phyloP scores from a whole-genome alignment of 2,113 vertebrate genomes.

The Catharus bicknelli region DNA sequence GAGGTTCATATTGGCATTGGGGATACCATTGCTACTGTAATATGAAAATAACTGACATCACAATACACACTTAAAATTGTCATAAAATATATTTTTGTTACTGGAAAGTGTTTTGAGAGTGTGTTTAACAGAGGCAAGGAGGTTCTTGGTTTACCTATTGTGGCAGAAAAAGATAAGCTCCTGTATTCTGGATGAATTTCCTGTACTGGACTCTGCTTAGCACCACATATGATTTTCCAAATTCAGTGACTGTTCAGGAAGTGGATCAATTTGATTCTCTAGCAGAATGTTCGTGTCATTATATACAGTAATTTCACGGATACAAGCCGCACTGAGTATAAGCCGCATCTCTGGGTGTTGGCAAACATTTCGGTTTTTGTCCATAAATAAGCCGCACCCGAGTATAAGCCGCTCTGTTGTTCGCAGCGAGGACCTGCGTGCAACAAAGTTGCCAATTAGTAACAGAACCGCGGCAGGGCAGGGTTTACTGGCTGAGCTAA shows the following conservation, averaged over 20 bases:
- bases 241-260: background rate
- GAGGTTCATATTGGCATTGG: background rate
- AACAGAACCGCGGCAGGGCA: too few species aligned
- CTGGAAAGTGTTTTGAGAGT: background rate
- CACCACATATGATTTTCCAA: background rate
- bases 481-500: too few species aligned
- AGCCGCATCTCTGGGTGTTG: too few species aligned
- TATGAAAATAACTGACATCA: background rate
- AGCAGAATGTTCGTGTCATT: background rate
- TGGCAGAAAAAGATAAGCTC: fast-evolving
- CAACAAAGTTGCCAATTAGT: too few species aligned
- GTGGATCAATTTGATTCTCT: background rate
- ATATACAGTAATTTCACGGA: background rate
- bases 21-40: background rate
- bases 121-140: background rate
- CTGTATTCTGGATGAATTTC: background rate
- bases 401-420: too few species aligned
- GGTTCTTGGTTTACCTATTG: background rate
- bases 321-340: too few species aligned
- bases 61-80: background rate
- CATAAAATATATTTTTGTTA: background rate
- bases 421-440: too few species aligned
- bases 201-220: background rate
- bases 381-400: too few species aligned
- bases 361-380: too few species aligned